phyloP scores from a whole-genome alignment of 1,140 invertebrate species.

The Drosophila pandora region DNA sequence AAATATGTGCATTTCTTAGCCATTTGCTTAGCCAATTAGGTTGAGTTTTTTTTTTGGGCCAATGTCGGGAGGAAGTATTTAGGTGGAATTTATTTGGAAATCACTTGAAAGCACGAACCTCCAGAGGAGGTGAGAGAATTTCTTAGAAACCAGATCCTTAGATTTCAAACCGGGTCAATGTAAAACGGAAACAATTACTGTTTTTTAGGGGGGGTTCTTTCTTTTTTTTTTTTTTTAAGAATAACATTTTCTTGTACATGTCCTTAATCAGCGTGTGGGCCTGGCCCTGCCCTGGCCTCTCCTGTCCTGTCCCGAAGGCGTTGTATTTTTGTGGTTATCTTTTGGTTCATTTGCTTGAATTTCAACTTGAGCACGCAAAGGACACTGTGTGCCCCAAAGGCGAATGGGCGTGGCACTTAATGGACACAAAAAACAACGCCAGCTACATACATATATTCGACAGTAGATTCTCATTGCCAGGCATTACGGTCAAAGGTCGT shows the following conservation, averaged over 20 bases:
- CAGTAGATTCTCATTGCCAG: neutral
- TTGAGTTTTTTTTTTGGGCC: conserved; percentile 30
- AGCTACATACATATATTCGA: conserved; percentile 6
- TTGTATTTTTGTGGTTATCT: conserved; percentile 58
- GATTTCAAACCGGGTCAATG: conserved; percentile 68
- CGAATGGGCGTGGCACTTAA: conserved; percentile 65
- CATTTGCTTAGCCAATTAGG: conserved; percentile 45
- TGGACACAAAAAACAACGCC: conserved; percentile 26
- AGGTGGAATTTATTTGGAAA: conserved; percentile 54
- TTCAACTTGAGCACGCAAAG: conserved; percentile 79
- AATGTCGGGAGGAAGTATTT: conserved; percentile 67
- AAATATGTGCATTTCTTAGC: conserved; percentile 13
- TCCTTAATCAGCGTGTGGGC: conserved; percentile 67
- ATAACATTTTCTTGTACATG: conserved; percentile 65
- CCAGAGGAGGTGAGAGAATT: neutral
- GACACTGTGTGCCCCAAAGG: conserved; percentile 14
- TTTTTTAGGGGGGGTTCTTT: neutral
- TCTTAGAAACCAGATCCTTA: conserved; percentile 12
- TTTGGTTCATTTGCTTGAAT: conserved; percentile 72
- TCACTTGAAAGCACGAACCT: conserved; percentile 42
- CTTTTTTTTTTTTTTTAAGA: conserved; percentile 40
- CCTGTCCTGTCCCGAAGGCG: conserved; percentile 39
- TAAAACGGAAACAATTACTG: conserved; percentile 70
- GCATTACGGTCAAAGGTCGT: conserved; percentile 40
- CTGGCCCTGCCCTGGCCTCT: neutral